Base-by-base conservation (phyloP, 2,797 vertebrate species). In the Tympanoctomys barrerae region DNA sequence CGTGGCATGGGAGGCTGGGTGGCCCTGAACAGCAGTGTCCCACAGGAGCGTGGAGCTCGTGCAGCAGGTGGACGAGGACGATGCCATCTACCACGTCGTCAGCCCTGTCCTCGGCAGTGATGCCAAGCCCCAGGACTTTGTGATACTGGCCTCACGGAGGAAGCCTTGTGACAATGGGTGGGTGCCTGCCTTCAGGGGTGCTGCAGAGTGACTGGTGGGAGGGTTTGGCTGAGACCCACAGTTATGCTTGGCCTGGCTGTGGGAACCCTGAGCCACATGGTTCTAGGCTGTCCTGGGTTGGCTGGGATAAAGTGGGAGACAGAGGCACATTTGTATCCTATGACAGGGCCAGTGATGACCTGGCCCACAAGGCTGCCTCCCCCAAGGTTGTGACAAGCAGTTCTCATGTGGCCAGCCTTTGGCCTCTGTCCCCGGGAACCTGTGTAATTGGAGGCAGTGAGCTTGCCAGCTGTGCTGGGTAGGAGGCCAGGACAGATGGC, bases 101-200 rank as follows among this genome's bases (percentile, higher is more conserved):
- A 99, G 99, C 83, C 99, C 98, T 0, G 98, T 98, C 0, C 97
- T 99, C 54, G 97, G 95, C 13, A 97, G 96, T 6, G 98, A 99
- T 57, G 96, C 98, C 96, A 99, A 99, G 95, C 98, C 98, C 0
- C 99, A 99, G 95, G 99, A 99, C 96, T 99, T 99, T 0, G 99
- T 99, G 96, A 98, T 99, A 98, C 98, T 99, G 97, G 99, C 99
- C 0, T 99, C 99, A 0, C 98, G 99, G 91, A 97, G 99, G 96
- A 99, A 99, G 71, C 99, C 99, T 57, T 99, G 99, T 94, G 99
- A 99, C 97, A 97, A 95, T 1, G 99, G 99, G 99, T 99, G 96
- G 61, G 97, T 96, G 33, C 57, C n/a, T 42, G 2, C 33, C 70
- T 49, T n/a, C 61, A 12, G 49, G 49, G 52, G 18, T 28, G 26